phyloP scores from a whole-genome alignment of 2,888 invertebrate genomes.

The Atrina japonica region DNA sequence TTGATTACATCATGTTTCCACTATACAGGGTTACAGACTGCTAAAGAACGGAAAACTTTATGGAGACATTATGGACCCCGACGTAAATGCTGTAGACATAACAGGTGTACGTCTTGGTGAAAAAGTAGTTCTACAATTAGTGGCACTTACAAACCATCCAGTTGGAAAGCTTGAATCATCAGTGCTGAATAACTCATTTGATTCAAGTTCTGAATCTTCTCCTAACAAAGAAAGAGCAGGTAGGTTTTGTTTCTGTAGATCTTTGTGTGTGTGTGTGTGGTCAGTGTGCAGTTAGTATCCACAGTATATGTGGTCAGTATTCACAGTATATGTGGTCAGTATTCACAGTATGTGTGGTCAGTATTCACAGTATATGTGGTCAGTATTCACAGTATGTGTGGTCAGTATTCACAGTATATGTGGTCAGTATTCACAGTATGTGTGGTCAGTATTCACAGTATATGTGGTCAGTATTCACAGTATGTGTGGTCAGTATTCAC shows the following conservation, averaged over 20 bases:
- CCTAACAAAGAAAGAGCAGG: slow-evolving; percentile 11
- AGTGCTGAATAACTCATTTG: slow-evolving; percentile 1
- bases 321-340: too few species aligned
- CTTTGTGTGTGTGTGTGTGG: too few species aligned
- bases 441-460: too few species aligned
- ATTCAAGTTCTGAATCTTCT: slow-evolving; percentile 4
- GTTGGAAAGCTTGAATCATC: slow-evolving; percentile 69
- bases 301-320: too few species aligned
- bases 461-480: too few species aligned
- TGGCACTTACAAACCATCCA: slow-evolving; percentile 79
- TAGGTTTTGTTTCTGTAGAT: background rate
- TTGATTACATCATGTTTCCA: background rate
- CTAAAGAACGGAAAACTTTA: slow-evolving; percentile 79
- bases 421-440: too few species aligned
- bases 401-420: too few species aligned
- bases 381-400: too few species aligned
- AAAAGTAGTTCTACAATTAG: slow-evolving; percentile 77
- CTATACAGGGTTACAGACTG: slow-evolving; percentile 79
- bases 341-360: too few species aligned
- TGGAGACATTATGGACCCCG: slow-evolving; percentile 78
- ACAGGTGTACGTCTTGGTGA: slow-evolving; percentile 78
- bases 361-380: too few species aligned
- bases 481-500: too few species aligned
- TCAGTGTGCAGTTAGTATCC: too few species aligned
- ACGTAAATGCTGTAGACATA: slow-evolving; percentile 77